Evolutionary conservation across 2,888 invertebrate species (phyloP).

Genomic region (Zelleria hepariella): DNA sequence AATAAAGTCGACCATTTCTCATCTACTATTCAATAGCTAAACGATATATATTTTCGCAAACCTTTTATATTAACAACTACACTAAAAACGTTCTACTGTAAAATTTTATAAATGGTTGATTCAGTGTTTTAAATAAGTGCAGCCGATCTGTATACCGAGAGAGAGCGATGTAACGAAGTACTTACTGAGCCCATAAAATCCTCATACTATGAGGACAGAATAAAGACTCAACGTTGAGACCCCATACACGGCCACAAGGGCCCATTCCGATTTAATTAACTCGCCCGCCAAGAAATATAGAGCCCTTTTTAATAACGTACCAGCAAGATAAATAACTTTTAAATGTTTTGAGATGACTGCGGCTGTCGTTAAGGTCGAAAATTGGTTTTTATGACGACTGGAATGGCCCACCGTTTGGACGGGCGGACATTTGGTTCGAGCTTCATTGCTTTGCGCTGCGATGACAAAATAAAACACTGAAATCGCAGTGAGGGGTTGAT

Average conservation of each 20-base stretch:
- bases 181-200: too few species aligned
- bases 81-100: too few species aligned
- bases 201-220: background rate
- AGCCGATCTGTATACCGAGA: too few species aligned
- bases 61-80: too few species aligned
- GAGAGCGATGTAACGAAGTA: too few species aligned
- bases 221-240: background rate
- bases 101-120: too few species aligned
- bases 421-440: background rate
- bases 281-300: background rate
- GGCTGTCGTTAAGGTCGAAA: background rate
- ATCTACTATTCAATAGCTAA: too few species aligned
- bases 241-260: background rate
- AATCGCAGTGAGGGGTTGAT: background rate
- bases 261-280: constrained; percentile 3
- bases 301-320: background rate
- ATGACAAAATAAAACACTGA: background rate
- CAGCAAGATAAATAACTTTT: background rate
- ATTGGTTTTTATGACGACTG: background rate
- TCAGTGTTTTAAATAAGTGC: too few species aligned
- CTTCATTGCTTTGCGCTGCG: background rate
- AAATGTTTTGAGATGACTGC: constrained; percentile 1
- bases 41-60: too few species aligned
- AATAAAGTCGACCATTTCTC: too few species aligned
- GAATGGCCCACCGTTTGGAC: background rate